Conservation (phyloP, 2,797 vertebrate genomes). For the Sorex maritimensis region DNA sequence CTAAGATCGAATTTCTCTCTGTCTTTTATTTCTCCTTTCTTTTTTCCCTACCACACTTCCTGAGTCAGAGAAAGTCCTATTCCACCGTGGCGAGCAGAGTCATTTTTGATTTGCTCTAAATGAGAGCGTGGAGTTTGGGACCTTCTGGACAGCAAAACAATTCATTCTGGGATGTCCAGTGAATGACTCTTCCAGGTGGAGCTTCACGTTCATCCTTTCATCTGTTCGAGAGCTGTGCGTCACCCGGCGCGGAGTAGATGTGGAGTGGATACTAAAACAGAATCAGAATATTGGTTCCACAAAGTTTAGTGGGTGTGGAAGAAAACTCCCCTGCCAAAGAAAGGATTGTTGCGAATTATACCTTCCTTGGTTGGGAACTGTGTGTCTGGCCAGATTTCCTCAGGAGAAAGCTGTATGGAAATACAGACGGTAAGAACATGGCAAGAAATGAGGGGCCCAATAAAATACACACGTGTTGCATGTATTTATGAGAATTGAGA, state of each 20-base stretch:
- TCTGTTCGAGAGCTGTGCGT: neutral
- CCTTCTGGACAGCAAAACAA: no score
- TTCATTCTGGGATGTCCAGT: no score
- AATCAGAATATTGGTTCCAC: neutral
- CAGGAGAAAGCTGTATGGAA: neutral
- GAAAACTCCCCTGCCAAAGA: neutral
- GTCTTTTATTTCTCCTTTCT: neutral
- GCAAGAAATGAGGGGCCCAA: rapidly evolving
- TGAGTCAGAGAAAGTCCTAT: neutral
- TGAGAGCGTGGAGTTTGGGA: neutral
- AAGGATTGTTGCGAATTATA: rapidly evolving
- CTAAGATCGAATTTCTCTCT: neutral
- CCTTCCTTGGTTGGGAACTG: rapidly evolving
- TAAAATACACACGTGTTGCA: neutral
- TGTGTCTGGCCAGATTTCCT: neutral
- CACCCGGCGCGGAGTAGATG: rapidly evolving
- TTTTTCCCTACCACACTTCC: neutral
- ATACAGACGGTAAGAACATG: neutral
- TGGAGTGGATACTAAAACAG: neutral
- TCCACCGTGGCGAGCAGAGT: neutral
- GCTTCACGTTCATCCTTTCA: neutral
- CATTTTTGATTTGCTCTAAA: neutral
- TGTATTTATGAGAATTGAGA: rapidly evolving
- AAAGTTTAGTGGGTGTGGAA: neutral
- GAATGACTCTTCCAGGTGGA: no score